Evolutionary conservation across 1,140 invertebrate genomes (phyloP).

Genomic region (Lordiphosa stackelbergi): DNA sequence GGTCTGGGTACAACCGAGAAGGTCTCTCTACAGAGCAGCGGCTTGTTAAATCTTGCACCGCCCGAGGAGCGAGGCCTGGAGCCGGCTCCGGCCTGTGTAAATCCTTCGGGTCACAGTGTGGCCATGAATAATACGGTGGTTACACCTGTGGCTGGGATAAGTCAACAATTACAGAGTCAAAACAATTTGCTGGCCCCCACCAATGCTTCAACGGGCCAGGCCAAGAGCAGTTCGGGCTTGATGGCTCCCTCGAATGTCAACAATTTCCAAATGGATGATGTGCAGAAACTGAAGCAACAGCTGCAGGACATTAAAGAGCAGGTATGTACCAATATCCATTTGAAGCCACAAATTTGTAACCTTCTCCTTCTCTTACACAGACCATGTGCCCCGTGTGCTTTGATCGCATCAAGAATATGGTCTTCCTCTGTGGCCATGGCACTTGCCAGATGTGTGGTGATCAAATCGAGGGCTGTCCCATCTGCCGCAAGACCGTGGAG

Average conservation of each 20-base stretch:
- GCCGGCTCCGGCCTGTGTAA: constrained; percentile 48
- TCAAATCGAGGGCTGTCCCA: constrained; percentile 96
- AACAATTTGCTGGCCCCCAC: constrained; percentile 58
- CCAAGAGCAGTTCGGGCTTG: constrained; percentile 26
- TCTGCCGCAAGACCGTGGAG: constrained; percentile 96
- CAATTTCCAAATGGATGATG: constrained; percentile 82
- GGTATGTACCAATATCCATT: constrained; percentile 78
- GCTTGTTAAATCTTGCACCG: no score
- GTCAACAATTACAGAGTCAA: constrained; percentile 65
- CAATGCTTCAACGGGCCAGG: constrained; percentile 13
- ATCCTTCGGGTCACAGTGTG: constrained; percentile 63
- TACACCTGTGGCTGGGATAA: constrained; percentile 53
- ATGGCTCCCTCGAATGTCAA: constrained; percentile 72
- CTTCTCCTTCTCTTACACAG: constrained; percentile 79
- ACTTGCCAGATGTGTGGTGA: constrained; percentile 99
- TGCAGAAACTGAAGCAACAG: constrained; percentile 96
- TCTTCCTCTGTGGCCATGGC: constrained; percentile 97
- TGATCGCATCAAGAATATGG: constrained; percentile 98
- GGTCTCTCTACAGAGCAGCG: constrained; percentile 51
- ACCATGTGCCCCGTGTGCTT: constrained; percentile 98
- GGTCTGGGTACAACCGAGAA: constrained; percentile 80
- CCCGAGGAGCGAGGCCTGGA: constrained; percentile 32
- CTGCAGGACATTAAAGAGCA: constrained; percentile 98
- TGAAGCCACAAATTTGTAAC: no score
- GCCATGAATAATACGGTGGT: constrained; percentile 76